Conservation (phyloP, 2,888 invertebrate species). For the Prosapia bicincta region DNA sequence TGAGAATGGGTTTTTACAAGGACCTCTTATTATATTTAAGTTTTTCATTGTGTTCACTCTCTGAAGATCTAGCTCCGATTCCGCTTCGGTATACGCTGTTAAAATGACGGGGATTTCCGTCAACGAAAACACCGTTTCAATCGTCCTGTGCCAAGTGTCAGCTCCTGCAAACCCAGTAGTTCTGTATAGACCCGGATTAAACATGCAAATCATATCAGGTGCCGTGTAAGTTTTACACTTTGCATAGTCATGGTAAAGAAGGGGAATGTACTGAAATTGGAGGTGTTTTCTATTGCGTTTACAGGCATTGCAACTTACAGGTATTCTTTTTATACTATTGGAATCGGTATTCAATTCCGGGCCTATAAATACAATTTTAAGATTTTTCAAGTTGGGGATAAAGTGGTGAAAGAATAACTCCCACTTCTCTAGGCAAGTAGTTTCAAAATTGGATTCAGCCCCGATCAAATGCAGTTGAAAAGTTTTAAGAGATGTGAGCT, state of each 20-base stretch:
- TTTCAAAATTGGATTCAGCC: constrained; percentile 70
- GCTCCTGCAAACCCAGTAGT: constrained; percentile 57
- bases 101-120: constrained; percentile 56
- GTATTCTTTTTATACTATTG: neutral
- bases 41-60: constrained; percentile 53
- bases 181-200: constrained; percentile 69
- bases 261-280: constrained; percentile 51
- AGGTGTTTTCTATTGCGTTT: constrained; percentile 51
- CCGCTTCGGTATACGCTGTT: constrained; percentile 65
- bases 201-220: constrained; percentile 58
- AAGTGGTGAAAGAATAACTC: constrained; percentile 66
- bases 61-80: constrained; percentile 59
- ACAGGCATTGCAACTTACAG: constrained; percentile 52
- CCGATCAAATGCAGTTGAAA: constrained; percentile 55
- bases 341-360: constrained; percentile 53
- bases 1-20: constrained; percentile 60
- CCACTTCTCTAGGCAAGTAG: constrained; percentile 65
- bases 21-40: constrained; percentile 52
- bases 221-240: constrained; percentile 30
- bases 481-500: constrained; percentile 30
- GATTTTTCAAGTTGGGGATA: constrained; percentile 52
- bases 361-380: constrained; percentile 61
- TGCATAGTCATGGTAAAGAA: constrained; percentile 46
- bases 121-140: constrained; percentile 54
- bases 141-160: constrained; percentile 65